Percentiles rank a stretch among this genome's conserved stretches.
These are phyloP conservation scores for Cynopterus brachyotis DNA, from an alignment of 2,113 vertebrate genomes.

Conservation along the genomic window DNA sequence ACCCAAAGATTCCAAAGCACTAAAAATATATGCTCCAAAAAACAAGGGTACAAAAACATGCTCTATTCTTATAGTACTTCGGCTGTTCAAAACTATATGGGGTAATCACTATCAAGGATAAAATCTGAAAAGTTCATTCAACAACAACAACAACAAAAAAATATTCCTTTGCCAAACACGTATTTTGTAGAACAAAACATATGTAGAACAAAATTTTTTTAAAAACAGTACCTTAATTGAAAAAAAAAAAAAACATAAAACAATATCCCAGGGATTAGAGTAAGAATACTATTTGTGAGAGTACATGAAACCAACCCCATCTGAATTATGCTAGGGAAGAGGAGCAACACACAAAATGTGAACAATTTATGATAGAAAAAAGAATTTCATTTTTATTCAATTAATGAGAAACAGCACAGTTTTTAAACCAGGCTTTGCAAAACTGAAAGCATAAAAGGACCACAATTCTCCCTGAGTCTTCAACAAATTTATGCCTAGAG, in stretches of 20 bases:
- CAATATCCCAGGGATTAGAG: background rate
- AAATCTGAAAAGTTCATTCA: background rate
- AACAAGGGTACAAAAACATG: background rate
- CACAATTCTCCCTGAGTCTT: background rate
- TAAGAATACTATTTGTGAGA: background rate
- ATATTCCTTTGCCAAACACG: background rate
- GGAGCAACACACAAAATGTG: background rate
- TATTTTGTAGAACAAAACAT: background rate
- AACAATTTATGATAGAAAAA: background rate
- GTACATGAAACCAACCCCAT: background rate
- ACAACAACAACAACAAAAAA: background rate
- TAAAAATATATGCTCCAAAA: background rate
- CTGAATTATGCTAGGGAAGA: background rate
- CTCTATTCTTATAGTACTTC: background rate
- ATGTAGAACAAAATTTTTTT: background rate
- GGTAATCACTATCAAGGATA: background rate
- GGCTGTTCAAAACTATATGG: background rate
- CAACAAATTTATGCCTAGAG: background rate
- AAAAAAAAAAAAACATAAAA: background rate
- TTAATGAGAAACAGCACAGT: background rate
- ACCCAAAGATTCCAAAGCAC: background rate
- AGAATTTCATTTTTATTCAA: background rate
- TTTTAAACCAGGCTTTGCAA: slow-evolving; percentile 21
- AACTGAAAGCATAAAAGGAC: background rate
- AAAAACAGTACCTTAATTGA: background rate